A percentile compares a stretch with the other conserved stretches of the same genome.
phyloP scores from a whole-genome alignment of 2,888 invertebrate genomes.

The Cancer borealis region DNA sequence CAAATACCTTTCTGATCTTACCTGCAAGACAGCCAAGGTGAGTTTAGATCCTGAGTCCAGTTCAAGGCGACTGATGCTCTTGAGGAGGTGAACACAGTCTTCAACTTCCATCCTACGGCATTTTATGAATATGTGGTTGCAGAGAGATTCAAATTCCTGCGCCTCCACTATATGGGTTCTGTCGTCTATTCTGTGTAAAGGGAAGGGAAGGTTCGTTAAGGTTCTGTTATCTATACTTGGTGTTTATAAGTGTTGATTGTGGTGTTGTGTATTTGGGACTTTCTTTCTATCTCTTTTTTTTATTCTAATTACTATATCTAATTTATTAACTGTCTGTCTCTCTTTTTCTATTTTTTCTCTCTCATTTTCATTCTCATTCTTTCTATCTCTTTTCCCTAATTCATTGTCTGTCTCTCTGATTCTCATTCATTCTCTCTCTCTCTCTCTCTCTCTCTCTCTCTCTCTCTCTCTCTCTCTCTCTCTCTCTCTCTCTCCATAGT shows the following conservation, averaged over 20 bases:
- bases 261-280: background rate
- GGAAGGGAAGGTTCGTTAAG: background rate
- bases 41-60: slow-evolving; percentile 21
- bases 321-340: no score
- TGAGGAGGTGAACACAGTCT: background rate
- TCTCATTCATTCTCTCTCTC: background rate
- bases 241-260: background rate
- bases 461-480: background rate
- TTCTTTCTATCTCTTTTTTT: background rate
- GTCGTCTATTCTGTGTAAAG: background rate
- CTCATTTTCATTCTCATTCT: no score
- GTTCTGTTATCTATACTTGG: background rate
- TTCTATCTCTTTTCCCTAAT: background rate
- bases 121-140: background rate
- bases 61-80: slow-evolving; percentile 27
- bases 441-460: background rate
- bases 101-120: slow-evolving; percentile 45
- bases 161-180: background rate
- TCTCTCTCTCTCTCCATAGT: background rate
- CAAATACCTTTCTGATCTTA: background rate
- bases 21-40: slow-evolving; percentile 36
- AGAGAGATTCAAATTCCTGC: slow-evolving; percentile 14
- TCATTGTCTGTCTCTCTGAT: background rate
- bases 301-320: background rate
- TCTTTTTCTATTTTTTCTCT: background rate